A percentile compares a stretch with the other conserved stretches of the same genome.
phyloP scores from a whole-genome alignment of 92 coral and sea anemone genomes.

The Umimayanthus kanabou region DNA sequence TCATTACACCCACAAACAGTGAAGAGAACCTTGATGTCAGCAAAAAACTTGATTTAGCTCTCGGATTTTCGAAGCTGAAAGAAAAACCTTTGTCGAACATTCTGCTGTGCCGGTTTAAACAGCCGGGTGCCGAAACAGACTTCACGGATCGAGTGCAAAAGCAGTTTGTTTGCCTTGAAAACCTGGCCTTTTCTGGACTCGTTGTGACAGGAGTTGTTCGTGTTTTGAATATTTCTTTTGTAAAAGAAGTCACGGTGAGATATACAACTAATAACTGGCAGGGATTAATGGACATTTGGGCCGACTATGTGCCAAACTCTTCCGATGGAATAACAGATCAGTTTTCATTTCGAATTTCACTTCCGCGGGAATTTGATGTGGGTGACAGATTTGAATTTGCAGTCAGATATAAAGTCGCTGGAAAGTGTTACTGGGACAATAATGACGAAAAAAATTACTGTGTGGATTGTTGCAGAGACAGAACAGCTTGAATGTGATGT shows the following conservation, averaged over 20 bases:
- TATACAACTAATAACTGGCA: conserved; percentile 77
- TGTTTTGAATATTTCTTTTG: conserved; percentile 82
- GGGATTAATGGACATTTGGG: conserved; percentile 75
- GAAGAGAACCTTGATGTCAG: conserved; percentile 70
- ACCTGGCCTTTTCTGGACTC: conserved; percentile 80
- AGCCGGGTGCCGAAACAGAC: conserved; percentile 67
- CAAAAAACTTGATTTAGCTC: conserved; percentile 42
- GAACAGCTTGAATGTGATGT: background rate
- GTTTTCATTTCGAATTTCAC: conserved; percentile 84
- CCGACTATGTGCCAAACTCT: conserved; percentile 85
- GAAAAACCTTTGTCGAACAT: conserved; percentile 39
- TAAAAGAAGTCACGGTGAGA: conserved; percentile 78
- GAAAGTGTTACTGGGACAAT: conserved; percentile 85
- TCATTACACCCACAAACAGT: conserved; percentile 88
- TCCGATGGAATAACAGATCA: conserved; percentile 75
- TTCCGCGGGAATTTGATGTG: conserved; percentile 67
- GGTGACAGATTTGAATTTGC: conserved; percentile 82
- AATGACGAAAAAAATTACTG: conserved; percentile 66
- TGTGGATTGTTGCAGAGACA: conserved; percentile 52
- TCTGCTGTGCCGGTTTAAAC: conserved; percentile 65
- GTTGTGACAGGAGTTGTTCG: conserved; percentile 87
- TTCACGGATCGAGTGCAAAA: conserved; percentile 65
- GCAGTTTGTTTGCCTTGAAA: conserved; percentile 87
- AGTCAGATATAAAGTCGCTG: conserved; percentile 68
- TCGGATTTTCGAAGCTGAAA: conserved; percentile 30